phyloP scores from a whole-genome alignment of 2,797 vertebrate species.

The Simalia tracyae region DNA sequence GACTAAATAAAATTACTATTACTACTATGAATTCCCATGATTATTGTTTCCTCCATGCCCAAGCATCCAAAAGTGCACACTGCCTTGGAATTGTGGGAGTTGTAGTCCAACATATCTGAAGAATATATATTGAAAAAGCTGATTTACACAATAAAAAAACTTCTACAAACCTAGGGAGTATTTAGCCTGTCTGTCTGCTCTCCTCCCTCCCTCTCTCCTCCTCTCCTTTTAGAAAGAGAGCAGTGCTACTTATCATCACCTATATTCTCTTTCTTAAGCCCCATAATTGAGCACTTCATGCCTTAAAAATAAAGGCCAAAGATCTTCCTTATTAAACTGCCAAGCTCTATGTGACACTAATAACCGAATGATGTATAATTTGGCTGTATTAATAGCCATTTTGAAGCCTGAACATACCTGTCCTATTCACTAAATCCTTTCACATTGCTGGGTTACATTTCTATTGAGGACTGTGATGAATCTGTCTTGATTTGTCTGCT shows the following conservation, averaged over 20 bases:
- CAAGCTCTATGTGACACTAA: slow-evolving; percentile 61
- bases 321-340: slow-evolving; percentile 56
- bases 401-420: slow-evolving; percentile 44
- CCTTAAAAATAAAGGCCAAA: slow-evolving; percentile 43
- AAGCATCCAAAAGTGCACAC: neutral
- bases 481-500: slow-evolving; percentile 43
- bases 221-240: neutral
- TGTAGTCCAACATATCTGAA: neutral
- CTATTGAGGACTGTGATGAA: slow-evolving; percentile 29
- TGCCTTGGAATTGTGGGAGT: neutral
- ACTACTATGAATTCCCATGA: neutral
- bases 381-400: slow-evolving; percentile 60
- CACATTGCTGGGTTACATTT: slow-evolving; percentile 38
- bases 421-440: slow-evolving; percentile 59
- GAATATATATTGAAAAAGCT: neutral
- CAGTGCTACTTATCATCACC: neutral
- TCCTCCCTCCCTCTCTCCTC: neutral
- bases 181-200: neutral
- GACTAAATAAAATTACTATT: neutral
- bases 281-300: neutral
- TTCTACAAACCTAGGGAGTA: neutral
- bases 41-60: neutral
- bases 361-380: slow-evolving; percentile 59
- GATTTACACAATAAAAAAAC: neutral
- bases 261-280: neutral